Percentiles rank a stretch among this genome's conserved stretches.
Conservation (phyloP, 1,140 invertebrate species). For the Habropoda laboriosa region DNA sequence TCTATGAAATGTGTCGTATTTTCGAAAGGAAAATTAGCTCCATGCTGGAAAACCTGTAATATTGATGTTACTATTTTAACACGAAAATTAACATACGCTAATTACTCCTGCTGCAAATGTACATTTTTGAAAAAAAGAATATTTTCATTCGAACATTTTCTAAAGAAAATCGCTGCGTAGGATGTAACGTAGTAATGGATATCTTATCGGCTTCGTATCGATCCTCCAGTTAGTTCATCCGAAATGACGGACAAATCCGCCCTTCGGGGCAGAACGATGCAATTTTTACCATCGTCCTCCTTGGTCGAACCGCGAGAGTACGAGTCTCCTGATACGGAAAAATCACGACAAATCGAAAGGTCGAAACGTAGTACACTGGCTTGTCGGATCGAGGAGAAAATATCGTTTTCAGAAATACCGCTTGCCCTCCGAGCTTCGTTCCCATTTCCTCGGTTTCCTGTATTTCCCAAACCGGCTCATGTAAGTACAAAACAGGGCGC, state of each 20-base stretch:
- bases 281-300: constrained; percentile 31
- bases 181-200: constrained; percentile 13
- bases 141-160: background rate
- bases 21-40: background rate
- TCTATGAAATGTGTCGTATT: background rate
- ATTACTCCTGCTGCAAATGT: background rate
- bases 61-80: too few relatives aligned
- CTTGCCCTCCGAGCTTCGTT: background rate
- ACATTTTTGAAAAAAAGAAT: background rate
- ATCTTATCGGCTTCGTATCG: constrained; percentile 30
- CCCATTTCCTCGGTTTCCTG: background rate
- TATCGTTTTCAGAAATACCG: background rate
- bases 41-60: background rate
- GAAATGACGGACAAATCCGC: constrained; percentile 6
- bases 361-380: background rate
- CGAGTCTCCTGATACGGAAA: background rate
- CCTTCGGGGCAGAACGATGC: background rate
- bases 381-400: background rate
- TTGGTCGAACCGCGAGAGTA: background rate
- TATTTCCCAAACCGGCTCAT: background rate
- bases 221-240: constrained; percentile 2
- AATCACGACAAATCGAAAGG: background rate
- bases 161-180: background rate
- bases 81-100: background rate
- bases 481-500: background rate